Evolutionary conservation across 1,140 invertebrate species (phyloP), one percentile per base, ranked within the genome.

Genomic region (Proctacanthus coquilletti): DNA sequence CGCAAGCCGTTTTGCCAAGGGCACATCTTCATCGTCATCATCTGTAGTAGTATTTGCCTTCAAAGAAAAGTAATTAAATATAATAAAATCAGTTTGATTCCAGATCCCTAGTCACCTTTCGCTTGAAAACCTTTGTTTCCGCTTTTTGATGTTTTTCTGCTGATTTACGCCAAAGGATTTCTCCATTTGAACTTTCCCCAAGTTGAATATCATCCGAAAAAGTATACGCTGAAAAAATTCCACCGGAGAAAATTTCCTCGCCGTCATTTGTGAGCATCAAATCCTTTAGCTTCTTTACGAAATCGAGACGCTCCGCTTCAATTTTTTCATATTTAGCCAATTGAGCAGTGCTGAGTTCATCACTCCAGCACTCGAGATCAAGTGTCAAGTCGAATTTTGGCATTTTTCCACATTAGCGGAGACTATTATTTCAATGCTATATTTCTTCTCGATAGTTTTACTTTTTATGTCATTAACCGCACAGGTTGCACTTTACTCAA

Each of bases 331-430:
- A 64, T 20, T 63, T 55, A 33, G 53, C 41, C 10, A 71, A 48
- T 48, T 80, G 77, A 5, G 60, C 65, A 38, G 74, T 68, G 4
- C 68, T 74, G 0, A 80, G 53, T 30, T 76, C 75, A 30, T 80
- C 77, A 34, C 77, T 71, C 54, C 63, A 64, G 43, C 74, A 76
- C 35, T 79, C 75, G 45, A 80, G 57, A 42, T 75, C 72, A 14
- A 80, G 50, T 4, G 71, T 73, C n/a, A n/a, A n/a, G n/a, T n/a
- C n/a, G n/a, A n/a, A n/a, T n/a, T n/a, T n/a, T n/a, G n/a, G n/a
- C n/a, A n/a, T n/a, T n/a, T n/a, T n/a, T n/a, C n/a, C n/a, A n/a
- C n/a, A n/a, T n/a, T n/a, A n/a, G n/a, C n/a, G n/a, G n/a, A n/a
- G n/a, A n/a, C n/a, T n/a, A n/a, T n/a, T n/a, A n/a, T n/a, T n/a